Evolutionary conservation across 2,113 vertebrate genomes (phyloP).

Genomic region (Xiphophorus hellerii): DNA sequence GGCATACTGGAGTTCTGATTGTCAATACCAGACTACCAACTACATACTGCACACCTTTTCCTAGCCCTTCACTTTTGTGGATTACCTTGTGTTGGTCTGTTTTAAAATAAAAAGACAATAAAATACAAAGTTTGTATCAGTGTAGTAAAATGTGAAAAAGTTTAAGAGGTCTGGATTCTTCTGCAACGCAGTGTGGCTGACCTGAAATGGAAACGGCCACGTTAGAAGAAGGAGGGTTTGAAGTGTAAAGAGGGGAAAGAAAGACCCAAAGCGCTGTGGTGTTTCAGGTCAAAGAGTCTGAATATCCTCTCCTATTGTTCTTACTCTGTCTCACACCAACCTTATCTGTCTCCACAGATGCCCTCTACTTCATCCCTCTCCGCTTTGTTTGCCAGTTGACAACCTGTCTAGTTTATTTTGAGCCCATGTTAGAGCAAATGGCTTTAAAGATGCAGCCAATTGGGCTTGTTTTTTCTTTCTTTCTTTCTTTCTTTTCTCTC

Average conservation of each 20-base stretch:
- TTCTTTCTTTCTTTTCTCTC: slow-evolving; percentile 9
- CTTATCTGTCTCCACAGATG: slow-evolving; percentile 14
- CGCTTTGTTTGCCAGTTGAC: slow-evolving; percentile 12
- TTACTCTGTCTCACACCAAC: background rate
- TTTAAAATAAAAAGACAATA: background rate
- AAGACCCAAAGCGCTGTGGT: slow-evolving; percentile 10
- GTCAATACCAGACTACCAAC: background rate
- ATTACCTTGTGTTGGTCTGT: background rate
- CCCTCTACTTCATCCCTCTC: slow-evolving; percentile 11
- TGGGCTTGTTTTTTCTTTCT: background rate
- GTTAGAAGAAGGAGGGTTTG: slow-evolving; percentile 7
- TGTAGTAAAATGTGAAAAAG: background rate
- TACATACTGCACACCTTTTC: background rate
- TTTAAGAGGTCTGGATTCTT: background rate
- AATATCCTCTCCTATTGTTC: slow-evolving; percentile 23
- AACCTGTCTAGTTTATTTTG: slow-evolving; percentile 34
- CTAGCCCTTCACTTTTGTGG: no score
- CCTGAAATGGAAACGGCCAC: slow-evolving; percentile 27
- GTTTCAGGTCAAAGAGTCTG: slow-evolving; percentile 28
- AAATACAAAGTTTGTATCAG: background rate
- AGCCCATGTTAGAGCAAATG: slow-evolving; percentile 1
- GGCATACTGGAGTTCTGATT: background rate
- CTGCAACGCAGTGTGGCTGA: background rate
- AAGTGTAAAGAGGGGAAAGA: slow-evolving; percentile 3
- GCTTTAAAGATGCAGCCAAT: slow-evolving; percentile 27